Evolutionary conservation across 2,888 invertebrate species (phyloP), one percentile per base, ranked within the genome.

Genomic region (Diloba caeruleocephala): DNA sequence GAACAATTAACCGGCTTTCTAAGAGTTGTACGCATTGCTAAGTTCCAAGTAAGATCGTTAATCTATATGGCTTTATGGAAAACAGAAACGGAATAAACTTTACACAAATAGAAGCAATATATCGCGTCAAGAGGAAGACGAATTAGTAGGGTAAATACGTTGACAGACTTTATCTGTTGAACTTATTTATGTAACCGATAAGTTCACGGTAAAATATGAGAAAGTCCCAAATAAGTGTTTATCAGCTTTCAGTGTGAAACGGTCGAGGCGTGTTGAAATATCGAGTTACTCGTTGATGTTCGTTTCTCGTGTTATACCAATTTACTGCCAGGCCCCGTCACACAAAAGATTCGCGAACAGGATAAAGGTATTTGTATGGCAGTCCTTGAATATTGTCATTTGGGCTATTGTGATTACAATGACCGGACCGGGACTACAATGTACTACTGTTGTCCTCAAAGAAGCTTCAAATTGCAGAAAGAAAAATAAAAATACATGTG

Each of bases 111-210:
- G 59, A 51, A 55, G 54, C 57, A 52, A 57, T 67, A 68, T 64
- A 57, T 52, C 42, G 46, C 29, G 53, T 41, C 51, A 34, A 65
- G 68, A 71, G 78, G 74, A 78, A 80, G 72, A 72, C 73, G 74
- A 74, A 78, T 81, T 76, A 74, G 67, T 81, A 51, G 62, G 67
- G 73, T 73, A 78, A 77, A 78, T 70, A 79, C 58, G 64, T 65
- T 71, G 74, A 78, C 74, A 74, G 66, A 57, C 66, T 74, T 71
- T 82, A 83, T 82, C 81, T 76, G 49, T 64, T 64, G 38, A 67
- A 67, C 66, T 70, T 81, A 79, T 81, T 80, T 79, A 75, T 75
- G 75, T 81, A 71, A 58, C 76, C 71, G 82, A 83, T 83, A 83
- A 79, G 67, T 71, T 67, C 44, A 48, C 45, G 67, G 65, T 71